Evolutionary conservation across 2,888 invertebrate genomes (phyloP).

Genomic region (Campoletis raptor): DNA sequence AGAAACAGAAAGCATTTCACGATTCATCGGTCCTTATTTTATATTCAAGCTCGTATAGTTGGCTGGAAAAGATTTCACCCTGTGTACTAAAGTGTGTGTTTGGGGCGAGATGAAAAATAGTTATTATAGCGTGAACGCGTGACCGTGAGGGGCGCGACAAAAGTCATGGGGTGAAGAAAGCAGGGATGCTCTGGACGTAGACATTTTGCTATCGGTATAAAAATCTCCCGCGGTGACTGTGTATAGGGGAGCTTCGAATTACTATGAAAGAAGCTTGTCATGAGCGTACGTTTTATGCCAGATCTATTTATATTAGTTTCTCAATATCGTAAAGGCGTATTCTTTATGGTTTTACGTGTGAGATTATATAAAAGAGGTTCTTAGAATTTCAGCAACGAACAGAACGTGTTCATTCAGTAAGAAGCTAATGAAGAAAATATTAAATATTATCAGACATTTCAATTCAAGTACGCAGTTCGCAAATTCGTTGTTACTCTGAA

Average conservation of each 20-base stretch:
- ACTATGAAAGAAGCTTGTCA: slow-evolving; percentile 59
- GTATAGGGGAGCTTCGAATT: slow-evolving; percentile 61
- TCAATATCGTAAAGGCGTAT: slow-evolving; percentile 13
- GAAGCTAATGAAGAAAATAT: neutral
- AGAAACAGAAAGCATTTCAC: neutral
- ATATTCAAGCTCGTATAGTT: neutral
- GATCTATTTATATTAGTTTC: slow-evolving; percentile 17
- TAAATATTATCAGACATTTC: neutral
- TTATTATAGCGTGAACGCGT: slow-evolving; percentile 32
- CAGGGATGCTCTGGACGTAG: slow-evolving; percentile 13
- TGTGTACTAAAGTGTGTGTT: neutral
- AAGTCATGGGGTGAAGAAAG: slow-evolving; percentile 55
- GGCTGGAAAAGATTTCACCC: neutral
- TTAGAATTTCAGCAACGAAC: neutral
- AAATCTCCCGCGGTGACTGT: slow-evolving; percentile 42
- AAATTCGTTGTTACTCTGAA: neutral
- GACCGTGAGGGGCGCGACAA: slow-evolving; percentile 52
- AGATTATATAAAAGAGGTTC: neutral
- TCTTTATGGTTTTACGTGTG: neutral
- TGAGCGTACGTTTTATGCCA: slow-evolving; percentile 50
- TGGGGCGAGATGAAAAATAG: slow-evolving; percentile 35
- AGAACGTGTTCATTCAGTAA: neutral
- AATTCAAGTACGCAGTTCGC: neutral
- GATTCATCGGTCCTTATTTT: slow-evolving; percentile 18
- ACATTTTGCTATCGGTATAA: slow-evolving; percentile 45